Conservation (phyloP, 2,888 invertebrate species). For the Volucella inanis region DNA sequence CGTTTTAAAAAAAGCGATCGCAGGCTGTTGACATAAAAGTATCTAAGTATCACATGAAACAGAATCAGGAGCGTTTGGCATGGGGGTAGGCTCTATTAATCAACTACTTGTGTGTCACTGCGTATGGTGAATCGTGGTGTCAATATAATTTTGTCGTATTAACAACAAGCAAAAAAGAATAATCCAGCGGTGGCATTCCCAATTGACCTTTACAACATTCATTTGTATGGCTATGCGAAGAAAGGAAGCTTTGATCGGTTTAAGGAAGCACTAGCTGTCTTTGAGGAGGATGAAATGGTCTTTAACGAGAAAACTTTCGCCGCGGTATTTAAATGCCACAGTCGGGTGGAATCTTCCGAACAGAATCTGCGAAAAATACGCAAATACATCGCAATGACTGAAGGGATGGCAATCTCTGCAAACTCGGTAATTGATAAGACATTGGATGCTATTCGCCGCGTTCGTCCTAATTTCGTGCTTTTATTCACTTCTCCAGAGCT, state of each 20-base stretch:
- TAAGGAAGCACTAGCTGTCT: constrained; percentile 84
- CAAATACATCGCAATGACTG: constrained; percentile 84
- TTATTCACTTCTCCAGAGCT: constrained; percentile 84
- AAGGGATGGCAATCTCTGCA: constrained; percentile 85
- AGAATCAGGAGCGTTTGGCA: constrained; percentile 80
- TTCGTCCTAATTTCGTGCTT: constrained; percentile 86
- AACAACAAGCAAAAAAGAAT: constrained; percentile 80
- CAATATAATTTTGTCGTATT: constrained; percentile 84
- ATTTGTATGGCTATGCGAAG: constrained; percentile 88
- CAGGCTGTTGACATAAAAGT: constrained; percentile 53
- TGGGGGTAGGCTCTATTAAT: constrained; percentile 84
- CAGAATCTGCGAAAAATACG: constrained; percentile 82
- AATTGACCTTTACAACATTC: constrained; percentile 87
- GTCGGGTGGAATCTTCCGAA: constrained; percentile 81
- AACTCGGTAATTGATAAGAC: constrained; percentile 89
- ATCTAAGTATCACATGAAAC: constrained; percentile 79
- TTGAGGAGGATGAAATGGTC: constrained; percentile 85
- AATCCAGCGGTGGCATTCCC: constrained; percentile 76
- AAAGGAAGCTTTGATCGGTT: constrained; percentile 84
- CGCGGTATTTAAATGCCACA: constrained; percentile 90
- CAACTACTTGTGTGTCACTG: constrained; percentile 86
- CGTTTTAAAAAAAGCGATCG: not conserved
- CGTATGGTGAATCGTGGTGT: constrained; percentile 85
- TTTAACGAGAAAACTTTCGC: constrained; percentile 89
- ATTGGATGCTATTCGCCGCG: constrained; percentile 85